Evolutionary conservation across 1,140 invertebrate genomes (phyloP), one percentile per base, ranked within the genome.

Genomic region (Chlorops oryzae): DNA sequence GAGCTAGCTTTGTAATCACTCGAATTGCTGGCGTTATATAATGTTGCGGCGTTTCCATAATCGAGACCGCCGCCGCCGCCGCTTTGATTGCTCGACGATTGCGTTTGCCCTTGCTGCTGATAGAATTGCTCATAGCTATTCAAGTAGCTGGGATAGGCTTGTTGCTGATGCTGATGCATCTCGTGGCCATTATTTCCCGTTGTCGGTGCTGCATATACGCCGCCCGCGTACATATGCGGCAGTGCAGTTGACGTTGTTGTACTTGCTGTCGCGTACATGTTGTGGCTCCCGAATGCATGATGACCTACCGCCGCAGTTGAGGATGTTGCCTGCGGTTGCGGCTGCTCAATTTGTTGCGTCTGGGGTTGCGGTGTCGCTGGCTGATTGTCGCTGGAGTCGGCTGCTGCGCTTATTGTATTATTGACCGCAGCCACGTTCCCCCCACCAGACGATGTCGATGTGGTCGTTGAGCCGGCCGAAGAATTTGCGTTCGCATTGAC

Each of bases 301-400:
- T 51, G 49, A 32, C 40, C 21, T 21, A 24, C 47, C 18, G 51
- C 47, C 23, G 44, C 21, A 46, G 53, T 20, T 41, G 32, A 27
- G 24, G 50, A 21, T 17, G 21, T 13, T 20, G 18, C 7, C 5
- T 59, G 58, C 28, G 50, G 53, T 9, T 47, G 52, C 41, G n/a
- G 37, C 7, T 40, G 47, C 13, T 46, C 24, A 6, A 25, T 38
- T n/a, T 37, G 40, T 20, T 32, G 48, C 55, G 23, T 61, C 55
- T 24, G 50, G 12, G 65, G 65, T 38, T 69, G 65, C 22, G 70
- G 69, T 22, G 70, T 72, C 27, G 63, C 55, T 5, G 70, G 69
- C 47, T 72, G 69, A 60, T 72, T 72, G 58, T 72, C 69, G 56
- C 69, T 72, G 27, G 70, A 72, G 47, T 72, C 70, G 23, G 70